Evolutionary conservation across 2,888 invertebrate genomes (phyloP), one percentile per base, ranked within the genome.

Genomic region (Orchestes rusci): DNA sequence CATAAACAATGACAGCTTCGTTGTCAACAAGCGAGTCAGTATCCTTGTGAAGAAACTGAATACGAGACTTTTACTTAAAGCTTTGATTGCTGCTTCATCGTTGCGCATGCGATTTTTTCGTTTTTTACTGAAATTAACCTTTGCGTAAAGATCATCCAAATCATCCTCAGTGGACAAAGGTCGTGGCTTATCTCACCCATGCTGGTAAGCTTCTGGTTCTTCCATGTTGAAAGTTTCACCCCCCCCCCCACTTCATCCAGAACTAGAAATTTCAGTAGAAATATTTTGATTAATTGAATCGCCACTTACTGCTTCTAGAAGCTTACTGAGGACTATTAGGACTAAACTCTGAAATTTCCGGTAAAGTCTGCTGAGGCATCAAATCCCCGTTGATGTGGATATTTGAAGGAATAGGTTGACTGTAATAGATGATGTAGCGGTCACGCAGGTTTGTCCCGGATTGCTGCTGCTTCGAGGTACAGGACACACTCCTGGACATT

Each of bases 41-140:
- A 59, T 78, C 78, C 52, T 73, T 72, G 56, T 73, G 70, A 50
- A 73, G 61, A 58, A 71, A 73, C 59, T 74, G 74, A 60, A 80
- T 80, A 58, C 81, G 75, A n/a, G 84, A 84, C 67, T 84, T 67
- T 84, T 82, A 64, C 79, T 76, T 52, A 84, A 73, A 15, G 87
- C 87, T 61, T 86, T 86, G 42, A 80, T 78, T 39, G 85, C 86
- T 2, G 86, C 86, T 70, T 85, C 85, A 62, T 84, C 83, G 65
- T 79, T 84, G 53, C 83, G 75, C 85, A 87, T 86, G 41, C 84
- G 78, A 65, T 83, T 84, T 71, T 82, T 82, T 61, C 84, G 76
- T 63, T 84, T 84, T 66, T 83, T 85, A 63, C 83, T 84, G 58
- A 83, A 76, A 59, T 79, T 83, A 19, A 83, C 82, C 72, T 82